A percentile compares a stretch with the other conserved stretches of the same genome.
Evolutionary conservation across 2,113 vertebrate species (phyloP).

Genomic region (Cyprinodon variegatus): DNA sequence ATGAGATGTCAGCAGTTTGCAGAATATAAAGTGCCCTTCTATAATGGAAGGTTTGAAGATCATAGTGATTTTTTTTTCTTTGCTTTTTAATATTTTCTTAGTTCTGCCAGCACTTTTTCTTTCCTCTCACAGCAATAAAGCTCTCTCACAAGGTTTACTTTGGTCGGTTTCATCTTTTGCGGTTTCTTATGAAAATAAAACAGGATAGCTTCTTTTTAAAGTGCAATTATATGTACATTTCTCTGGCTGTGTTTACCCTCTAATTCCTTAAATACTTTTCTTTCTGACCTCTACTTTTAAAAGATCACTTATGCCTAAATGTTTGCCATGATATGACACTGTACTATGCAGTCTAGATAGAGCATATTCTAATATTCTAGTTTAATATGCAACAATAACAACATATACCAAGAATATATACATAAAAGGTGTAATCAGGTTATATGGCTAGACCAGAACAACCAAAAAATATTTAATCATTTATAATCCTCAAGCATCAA

Average conservation of each 20-base stretch:
- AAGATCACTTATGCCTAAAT: background rate
- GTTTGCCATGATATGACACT: background rate
- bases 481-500: no score
- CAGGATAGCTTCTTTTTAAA: background rate
- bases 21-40: constrained; percentile 36
- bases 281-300: background rate
- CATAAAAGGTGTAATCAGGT: no score
- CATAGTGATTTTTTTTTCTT: constrained; percentile 33
- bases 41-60: constrained; percentile 47
- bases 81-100: constrained; percentile 54
- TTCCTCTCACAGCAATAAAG: constrained; percentile 12
- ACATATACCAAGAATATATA: no score
- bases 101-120: constrained; percentile 26
- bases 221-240: background rate
- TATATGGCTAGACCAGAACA: no score
- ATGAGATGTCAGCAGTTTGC: constrained; percentile 61
- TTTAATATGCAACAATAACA: no score
- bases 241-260: background rate
- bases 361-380: background rate
- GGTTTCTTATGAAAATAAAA: constrained; percentile 1
- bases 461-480: no score
- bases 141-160: background rate
- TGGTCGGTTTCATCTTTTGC: background rate
- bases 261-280: background rate
- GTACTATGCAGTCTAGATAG: background rate